Percentiles rank a stretch among this genome's conserved stretches.
These are phyloP conservation scores for Lethenteron reissneri DNA, from an alignment of 2,113 vertebrate genomes.

Conservation along the genomic window DNA sequence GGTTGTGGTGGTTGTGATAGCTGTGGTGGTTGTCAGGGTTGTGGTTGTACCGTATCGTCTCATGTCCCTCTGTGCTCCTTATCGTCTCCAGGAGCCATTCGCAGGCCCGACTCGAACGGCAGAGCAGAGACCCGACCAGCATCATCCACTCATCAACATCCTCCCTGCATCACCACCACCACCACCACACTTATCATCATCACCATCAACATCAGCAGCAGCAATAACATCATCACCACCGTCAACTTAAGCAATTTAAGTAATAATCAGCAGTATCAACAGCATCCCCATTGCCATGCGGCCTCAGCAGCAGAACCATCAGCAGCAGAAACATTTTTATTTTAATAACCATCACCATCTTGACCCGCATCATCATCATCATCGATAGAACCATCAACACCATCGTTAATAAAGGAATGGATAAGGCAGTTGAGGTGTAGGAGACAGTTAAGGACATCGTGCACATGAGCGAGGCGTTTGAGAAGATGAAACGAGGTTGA, in stretches of 20 bases:
- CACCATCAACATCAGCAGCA: too few relatives aligned
- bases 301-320: too few relatives aligned
- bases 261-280: too few relatives aligned
- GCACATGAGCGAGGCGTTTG: neutral
- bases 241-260: too few relatives aligned
- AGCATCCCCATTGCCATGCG: too few relatives aligned
- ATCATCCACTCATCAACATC: slow-evolving; percentile 97
- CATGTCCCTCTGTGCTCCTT: slow-evolving; percentile 57
- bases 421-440: neutral
- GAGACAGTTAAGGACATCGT: neutral
- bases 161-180: slow-evolving; percentile 28
- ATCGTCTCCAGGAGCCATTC: slow-evolving; percentile 90
- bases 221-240: too few relatives aligned
- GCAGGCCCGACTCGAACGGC: slow-evolving; percentile 78
- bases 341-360: too few relatives aligned
- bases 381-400: neutral
- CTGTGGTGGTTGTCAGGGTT: too few relatives aligned
- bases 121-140: slow-evolving; percentile 69
- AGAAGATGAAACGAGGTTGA: neutral
- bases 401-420: neutral
- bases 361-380: too few relatives aligned
- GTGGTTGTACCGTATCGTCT: slow-evolving; percentile 50
- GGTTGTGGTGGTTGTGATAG: too few relatives aligned
- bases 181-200: too few relatives aligned
- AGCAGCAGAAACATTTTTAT: too few relatives aligned